Conservation (phyloP, 2,888 invertebrate species). For the Ferdinandea cuprea region DNA sequence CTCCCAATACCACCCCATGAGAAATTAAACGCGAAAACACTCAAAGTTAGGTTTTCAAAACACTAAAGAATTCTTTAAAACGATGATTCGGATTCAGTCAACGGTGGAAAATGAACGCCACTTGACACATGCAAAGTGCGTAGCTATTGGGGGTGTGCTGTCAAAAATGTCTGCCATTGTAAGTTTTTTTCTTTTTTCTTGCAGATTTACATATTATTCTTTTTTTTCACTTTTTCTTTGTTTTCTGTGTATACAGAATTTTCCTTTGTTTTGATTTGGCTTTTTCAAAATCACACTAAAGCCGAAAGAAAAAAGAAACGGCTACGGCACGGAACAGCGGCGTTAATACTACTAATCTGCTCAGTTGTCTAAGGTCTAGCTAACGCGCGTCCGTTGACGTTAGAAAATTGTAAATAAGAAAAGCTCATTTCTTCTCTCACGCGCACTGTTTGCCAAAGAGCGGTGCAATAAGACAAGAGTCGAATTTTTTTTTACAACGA, state of each 20-base stretch:
- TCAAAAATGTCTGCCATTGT: conserved; percentile 49
- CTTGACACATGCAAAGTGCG: conserved; percentile 57
- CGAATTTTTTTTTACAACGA: conserved; percentile 17
- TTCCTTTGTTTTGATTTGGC: conserved; percentile 57
- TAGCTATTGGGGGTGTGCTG: conserved; percentile 32
- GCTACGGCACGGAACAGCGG: neutral
- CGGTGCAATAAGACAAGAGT: neutral
- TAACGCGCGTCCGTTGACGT: conserved; percentile 8
- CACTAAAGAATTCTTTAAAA: conserved; percentile 24
- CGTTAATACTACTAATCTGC: conserved; percentile 2
- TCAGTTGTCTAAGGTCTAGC: conserved; percentile 25
- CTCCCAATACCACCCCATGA: conserved; percentile 42
- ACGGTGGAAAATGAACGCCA: conserved; percentile 41
- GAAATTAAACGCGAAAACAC: conserved; percentile 7
- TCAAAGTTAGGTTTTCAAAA: conserved; percentile 36
- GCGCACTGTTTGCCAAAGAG: conserved; percentile 3
- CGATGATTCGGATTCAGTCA: conserved; percentile 40
- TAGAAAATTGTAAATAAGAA: conserved; percentile 20
- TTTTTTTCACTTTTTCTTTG: conserved; percentile 3
- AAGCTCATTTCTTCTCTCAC: conserved; percentile 30
- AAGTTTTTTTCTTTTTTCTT: neutral
- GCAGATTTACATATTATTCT: conserved; percentile 12
- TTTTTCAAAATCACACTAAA: conserved; percentile 7
- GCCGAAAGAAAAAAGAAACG: neutral
- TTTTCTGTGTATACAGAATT: conserved; percentile 1